These are phyloP conservation scores for Agonopterix alstromeriana DNA, from an alignment of 2,888 invertebrate species.

Conservation along the genomic window DNA sequence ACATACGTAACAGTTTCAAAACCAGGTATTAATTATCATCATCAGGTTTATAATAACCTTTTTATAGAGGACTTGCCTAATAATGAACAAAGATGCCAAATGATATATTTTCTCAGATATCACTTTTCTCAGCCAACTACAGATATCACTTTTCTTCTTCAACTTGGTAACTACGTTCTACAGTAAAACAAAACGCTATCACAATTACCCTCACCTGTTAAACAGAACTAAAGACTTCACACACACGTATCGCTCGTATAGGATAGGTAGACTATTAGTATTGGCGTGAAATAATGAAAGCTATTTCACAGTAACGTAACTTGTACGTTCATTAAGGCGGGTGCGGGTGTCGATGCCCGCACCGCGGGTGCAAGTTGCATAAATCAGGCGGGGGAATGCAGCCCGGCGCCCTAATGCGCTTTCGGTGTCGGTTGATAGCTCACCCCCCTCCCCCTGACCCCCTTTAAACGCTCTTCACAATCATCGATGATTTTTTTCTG, in stretches of 20 bases:
- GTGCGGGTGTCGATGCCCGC: slow-evolving; percentile 60
- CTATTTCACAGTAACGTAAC: slow-evolving; percentile 62
- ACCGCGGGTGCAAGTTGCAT: slow-evolving; percentile 61
- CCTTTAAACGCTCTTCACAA: slow-evolving; percentile 29
- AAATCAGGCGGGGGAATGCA: slow-evolving; percentile 69
- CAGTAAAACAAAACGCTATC: too few relatives aligned
- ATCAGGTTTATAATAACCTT: too few relatives aligned
- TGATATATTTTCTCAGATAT: too few relatives aligned
- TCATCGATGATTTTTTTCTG: slow-evolving; percentile 14
- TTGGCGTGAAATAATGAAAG: slow-evolving; percentile 64
- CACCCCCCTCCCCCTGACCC: slow-evolving; percentile 26
- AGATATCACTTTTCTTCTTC: too few relatives aligned
- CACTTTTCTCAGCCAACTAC: too few relatives aligned
- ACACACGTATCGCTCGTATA: not conserved
- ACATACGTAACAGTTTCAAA: too few relatives aligned
- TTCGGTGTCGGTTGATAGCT: slow-evolving; percentile 68
- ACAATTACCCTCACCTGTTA: too few relatives aligned
- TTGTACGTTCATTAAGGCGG: slow-evolving; percentile 66
- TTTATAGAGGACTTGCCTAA: too few relatives aligned
- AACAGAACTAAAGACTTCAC: not conserved
- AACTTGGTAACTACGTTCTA: too few relatives aligned
- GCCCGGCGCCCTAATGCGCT: slow-evolving; percentile 69
- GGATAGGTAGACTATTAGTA: slow-evolving; percentile 47
- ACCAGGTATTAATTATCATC: too few relatives aligned
- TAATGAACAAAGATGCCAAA: too few relatives aligned